Conservation (phyloP, 2,888 invertebrate species). For the Ornithoptera priamus region DNA sequence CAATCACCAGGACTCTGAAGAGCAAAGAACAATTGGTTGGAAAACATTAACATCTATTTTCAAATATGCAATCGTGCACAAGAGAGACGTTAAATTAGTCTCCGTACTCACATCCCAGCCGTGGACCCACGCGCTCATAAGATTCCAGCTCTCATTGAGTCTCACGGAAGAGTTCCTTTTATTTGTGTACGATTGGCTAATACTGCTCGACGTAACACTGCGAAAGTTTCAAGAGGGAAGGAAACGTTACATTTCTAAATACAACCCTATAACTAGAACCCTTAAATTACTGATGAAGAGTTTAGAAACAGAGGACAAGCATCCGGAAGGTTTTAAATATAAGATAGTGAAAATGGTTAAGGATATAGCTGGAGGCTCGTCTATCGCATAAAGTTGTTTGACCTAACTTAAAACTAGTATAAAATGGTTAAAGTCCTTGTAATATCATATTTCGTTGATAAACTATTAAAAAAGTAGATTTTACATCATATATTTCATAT, state of each 20-base stretch:
- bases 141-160: constrained; percentile 65
- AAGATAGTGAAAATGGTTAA: constrained; percentile 49
- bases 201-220: constrained; percentile 57
- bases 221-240: constrained; percentile 48
- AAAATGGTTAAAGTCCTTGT: too few relatives aligned
- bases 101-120: constrained; percentile 64
- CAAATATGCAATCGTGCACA: constrained; percentile 61
- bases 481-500: too few relatives aligned
- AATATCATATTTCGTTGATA: too few relatives aligned
- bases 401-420: background rate
- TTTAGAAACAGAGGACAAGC: constrained; percentile 43
- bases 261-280: constrained; percentile 60
- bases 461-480: too few relatives aligned
- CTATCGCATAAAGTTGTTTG: constrained; percentile 13
- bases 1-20: constrained; percentile 53
- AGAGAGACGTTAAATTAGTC: constrained; percentile 59
- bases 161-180: constrained; percentile 59
- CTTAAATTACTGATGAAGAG: constrained; percentile 53
- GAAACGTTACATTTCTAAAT: constrained; percentile 48
- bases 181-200: constrained; percentile 63
- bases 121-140: constrained; percentile 66
- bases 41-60: constrained; percentile 64
- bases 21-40: constrained; percentile 64
- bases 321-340: constrained; percentile 46
- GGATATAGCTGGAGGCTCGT: constrained; percentile 50